Evolutionary conservation across 2,113 vertebrate species (phyloP).

Genomic region (Lasiurus borealis): DNA sequence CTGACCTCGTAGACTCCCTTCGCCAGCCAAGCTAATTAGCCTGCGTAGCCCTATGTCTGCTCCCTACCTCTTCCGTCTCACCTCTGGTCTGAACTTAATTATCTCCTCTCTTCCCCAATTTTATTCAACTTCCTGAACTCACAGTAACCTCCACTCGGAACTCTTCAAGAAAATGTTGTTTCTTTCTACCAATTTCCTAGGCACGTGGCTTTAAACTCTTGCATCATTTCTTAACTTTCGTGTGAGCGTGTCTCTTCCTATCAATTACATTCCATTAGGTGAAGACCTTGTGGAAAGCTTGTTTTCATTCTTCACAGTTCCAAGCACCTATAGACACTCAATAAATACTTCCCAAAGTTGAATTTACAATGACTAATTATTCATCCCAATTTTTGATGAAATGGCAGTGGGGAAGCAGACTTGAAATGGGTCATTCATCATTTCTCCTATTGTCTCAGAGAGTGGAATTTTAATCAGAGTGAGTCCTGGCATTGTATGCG

Average conservation of each 20-base stretch:
- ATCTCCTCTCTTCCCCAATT: background rate
- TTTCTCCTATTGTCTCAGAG: constrained; percentile 71
- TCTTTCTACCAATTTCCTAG: background rate
- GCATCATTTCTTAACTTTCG: background rate
- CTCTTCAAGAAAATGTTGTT: background rate
- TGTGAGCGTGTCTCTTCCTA: background rate
- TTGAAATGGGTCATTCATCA: constrained; percentile 75
- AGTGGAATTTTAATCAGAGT: constrained; percentile 78
- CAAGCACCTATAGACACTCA: background rate
- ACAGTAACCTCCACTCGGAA: background rate
- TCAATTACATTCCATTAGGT: background rate
- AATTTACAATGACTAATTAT: constrained; percentile 68
- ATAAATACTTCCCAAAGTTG: background rate
- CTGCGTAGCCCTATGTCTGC: background rate
- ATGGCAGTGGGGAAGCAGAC: background rate
- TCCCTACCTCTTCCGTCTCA: background rate
- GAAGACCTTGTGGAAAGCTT: constrained; percentile 5
- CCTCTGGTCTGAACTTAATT: background rate
- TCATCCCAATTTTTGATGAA: constrained; percentile 75
- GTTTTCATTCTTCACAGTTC: background rate
- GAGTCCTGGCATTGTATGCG: constrained; percentile 71
- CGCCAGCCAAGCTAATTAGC: background rate
- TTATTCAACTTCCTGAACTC: background rate
- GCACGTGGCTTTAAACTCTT: background rate
- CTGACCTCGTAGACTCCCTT: background rate